Conservation (phyloP, 2,888 invertebrate species). For the Zaprionus obscuricornis region DNA sequence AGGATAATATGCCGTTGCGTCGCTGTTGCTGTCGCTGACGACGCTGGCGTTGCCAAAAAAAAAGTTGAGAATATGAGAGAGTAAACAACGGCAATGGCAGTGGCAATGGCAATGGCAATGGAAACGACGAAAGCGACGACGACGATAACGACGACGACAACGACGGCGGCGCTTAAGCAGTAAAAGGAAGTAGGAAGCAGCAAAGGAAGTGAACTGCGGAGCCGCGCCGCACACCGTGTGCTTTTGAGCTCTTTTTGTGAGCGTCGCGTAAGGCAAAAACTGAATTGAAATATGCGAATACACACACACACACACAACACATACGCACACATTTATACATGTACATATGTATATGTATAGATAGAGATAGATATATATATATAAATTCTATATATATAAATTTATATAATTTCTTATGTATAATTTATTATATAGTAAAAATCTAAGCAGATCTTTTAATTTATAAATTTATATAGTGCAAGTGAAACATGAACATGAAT, state of each 20-base stretch:
- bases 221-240: constrained; percentile 11
- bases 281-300: constrained; percentile 9
- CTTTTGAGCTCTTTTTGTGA: constrained; percentile 12
- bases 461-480: too few relatives aligned
- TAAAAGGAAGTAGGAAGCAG: constrained; percentile 76
- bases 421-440: neutral
- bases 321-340: constrained; percentile 7
- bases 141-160: constrained; percentile 22
- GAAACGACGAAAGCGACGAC: constrained; percentile 18
- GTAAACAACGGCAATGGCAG: too few relatives aligned
- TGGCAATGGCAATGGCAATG: too few relatives aligned
- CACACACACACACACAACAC: constrained; percentile 15
- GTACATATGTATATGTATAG: neutral
- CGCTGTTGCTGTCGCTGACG: constrained; percentile 41
- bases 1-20: constrained; percentile 43
- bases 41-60: constrained; percentile 68
- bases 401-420: neutral
- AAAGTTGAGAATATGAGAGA: too few relatives aligned
- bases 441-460: too few relatives aligned
- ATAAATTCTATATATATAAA: neutral
- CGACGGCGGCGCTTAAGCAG: constrained; percentile 65
- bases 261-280: constrained; percentile 38
- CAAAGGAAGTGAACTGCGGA: constrained; percentile 70
- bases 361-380: neutral
- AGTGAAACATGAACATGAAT: too few relatives aligned